Evolutionary conservation across 2,888 invertebrate genomes (phyloP).

Genomic region (Idaea aversata): DNA sequence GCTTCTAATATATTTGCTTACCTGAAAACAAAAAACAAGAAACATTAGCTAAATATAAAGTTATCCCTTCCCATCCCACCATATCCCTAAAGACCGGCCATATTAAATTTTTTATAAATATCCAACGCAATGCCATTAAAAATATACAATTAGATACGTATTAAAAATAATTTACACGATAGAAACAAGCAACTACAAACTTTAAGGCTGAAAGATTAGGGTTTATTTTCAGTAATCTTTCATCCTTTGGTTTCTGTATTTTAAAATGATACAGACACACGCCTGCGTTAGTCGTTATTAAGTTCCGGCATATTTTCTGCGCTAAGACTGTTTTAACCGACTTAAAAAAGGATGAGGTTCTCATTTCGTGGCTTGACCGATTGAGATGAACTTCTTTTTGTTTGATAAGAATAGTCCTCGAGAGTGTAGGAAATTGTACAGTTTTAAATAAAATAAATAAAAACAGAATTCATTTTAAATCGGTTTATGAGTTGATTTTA

Average conservation of each 20-base stretch:
- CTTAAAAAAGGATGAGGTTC: conserved; percentile 20
- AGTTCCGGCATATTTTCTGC: conserved; percentile 50
- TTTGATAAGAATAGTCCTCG: too few relatives aligned
- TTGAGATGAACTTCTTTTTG: too few relatives aligned
- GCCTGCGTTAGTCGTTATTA: conserved; percentile 53
- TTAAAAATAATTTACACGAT: conserved; percentile 45
- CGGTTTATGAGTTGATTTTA: too few relatives aligned
- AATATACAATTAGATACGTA: conserved; percentile 53
- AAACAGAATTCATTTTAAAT: too few relatives aligned
- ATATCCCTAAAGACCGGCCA: conserved; percentile 44
- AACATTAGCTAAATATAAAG: conserved; percentile 9
- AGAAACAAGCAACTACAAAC: conserved; percentile 34
- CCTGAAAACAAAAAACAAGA: conserved; percentile 43
- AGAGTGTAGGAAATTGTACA: background rate
- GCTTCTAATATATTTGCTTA: conserved; percentile 27
- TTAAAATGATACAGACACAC: conserved; percentile 47
- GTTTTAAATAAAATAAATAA: too few relatives aligned
- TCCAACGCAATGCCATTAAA: conserved; percentile 58
- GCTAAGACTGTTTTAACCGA: conserved; percentile 40
- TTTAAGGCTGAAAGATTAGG: conserved; percentile 35
- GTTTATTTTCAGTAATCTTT: conserved; percentile 9
- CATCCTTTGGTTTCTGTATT: conserved; percentile 28
- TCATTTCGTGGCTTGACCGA: too few relatives aligned
- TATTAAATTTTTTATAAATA: conserved; percentile 66
- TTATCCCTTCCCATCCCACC: conserved; percentile 28